Evolutionary conservation across 2,888 invertebrate genomes (phyloP), one percentile per base, ranked within the genome.

Genomic region (Graphium colonna): DNA sequence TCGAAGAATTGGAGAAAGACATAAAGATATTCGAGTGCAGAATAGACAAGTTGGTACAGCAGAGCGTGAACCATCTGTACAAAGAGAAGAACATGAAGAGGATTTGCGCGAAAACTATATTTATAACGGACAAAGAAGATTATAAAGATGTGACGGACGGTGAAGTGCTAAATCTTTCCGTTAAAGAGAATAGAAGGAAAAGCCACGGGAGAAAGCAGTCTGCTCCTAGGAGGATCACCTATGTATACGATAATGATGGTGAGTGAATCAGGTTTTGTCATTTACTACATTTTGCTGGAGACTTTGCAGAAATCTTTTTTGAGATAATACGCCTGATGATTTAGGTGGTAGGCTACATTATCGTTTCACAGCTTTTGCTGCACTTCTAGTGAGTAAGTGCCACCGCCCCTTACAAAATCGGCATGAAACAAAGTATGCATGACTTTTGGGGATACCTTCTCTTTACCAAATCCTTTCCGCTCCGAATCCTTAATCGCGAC

Each of bases 161-260:
- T 18, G 82, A 71, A 0, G 88, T 87, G 5, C 61, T 88, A 52
- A 84, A 89, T 69, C 67, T 88, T 60, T 87, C 83, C 0, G 68
- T 88, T 7, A 86, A 85, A 53, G 78, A 79, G 65, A 76, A 77
- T 1, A 76, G 77, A 56, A 74, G 79, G 64, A 75, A 74, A 69
- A 71, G 75, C 18, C 89, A 89, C 18, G 89, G 88, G 0, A 69
- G 89, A 59, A 89, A 89, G 33, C 88, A 89, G 65, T 62, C 79
- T 1, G 87, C 85, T 56, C 88, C 89, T 0, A 53, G 83, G n/a
- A 66, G 87, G 59, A 81, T 89, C n/a, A 63, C 83, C 0, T 77
- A 71, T 13, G 69, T 67, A 0, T 75, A 65, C 16, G 79, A 86
- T 51, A 68, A 61, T 59, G 75, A 83, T 58, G 85, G 88, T 87